Conservation (phyloP, 2,113 vertebrate species). For the Catharus minimus region DNA sequence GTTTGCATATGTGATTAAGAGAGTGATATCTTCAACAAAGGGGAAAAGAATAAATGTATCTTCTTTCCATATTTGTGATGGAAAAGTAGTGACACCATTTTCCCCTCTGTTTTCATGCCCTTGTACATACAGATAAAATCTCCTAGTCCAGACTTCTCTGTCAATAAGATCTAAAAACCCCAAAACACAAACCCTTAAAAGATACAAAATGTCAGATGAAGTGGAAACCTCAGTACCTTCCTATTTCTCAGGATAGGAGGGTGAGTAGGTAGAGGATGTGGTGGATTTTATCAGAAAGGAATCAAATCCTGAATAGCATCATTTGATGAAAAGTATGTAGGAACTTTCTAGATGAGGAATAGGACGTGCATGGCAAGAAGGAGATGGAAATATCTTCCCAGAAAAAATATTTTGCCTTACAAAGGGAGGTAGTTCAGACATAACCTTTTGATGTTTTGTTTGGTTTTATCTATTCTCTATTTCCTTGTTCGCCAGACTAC, state of each 20-base stretch:
- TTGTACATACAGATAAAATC: neutral
- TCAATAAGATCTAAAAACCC: neutral
- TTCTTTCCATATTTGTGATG: neutral
- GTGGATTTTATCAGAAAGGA: neutral
- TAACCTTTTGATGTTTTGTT: neutral
- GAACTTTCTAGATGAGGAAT: neutral
- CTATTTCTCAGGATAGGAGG: neutral
- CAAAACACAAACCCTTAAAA: neutral
- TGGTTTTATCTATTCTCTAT: neutral
- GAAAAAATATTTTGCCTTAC: neutral
- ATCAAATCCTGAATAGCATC: neutral
- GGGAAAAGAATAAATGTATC: neutral
- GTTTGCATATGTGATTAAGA: neutral
- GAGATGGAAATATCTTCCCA: neutral
- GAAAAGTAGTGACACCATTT: neutral
- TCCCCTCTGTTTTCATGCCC: neutral
- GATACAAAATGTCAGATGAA: neutral
- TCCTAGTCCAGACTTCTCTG: neutral
- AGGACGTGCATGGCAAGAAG: neutral
- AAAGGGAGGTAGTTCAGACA: neutral
- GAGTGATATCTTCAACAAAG: neutral
- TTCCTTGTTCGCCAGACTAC: neutral
- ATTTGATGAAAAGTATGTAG: neutral
- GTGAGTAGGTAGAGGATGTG: too few relatives aligned
- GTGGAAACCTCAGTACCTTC: neutral